Base-by-base conservation (phyloP, 2,888 invertebrate species). In the Sycophila texana region DNA sequence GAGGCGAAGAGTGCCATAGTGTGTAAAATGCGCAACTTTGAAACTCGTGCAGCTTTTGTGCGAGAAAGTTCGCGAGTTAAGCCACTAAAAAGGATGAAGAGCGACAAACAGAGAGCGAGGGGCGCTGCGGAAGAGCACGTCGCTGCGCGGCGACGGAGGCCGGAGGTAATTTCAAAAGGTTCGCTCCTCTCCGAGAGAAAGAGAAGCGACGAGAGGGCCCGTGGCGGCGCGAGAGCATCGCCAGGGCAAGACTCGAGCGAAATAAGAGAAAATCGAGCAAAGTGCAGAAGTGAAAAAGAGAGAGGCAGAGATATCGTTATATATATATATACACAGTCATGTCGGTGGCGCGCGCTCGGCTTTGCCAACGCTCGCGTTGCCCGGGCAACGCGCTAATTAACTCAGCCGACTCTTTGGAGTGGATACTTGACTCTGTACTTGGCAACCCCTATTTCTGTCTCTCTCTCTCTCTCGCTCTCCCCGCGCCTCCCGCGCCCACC, bases 381-480 rank as follows among this genome's bases (percentile, higher is more conserved):
- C 86, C 61, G 86, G 86, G 90, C 90, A 90, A 90, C 90, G 87
- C 86, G 88, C 88, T 90, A 89, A 90, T 90, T 90, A 90, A 90
- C 89, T 89, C 89, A 89, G 87, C 88, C 89, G 87, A 88, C 89
- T 89, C 89, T 89, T 88, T 89, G 84, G 87, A 90, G 90, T 89
- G 89, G 89, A 87, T 88, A 89, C 89, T 89, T 87, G 86, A 90
- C 86, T 84, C 88, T 89, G 86, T 87, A 88, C 79, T 74, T 72
- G 79, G 63, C 71, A 75, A 79, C 61, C 86, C 86, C 86, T 86
- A 87, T 85, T 83, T 84, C 83, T 81, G 83, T 79, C 81, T 67
- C 82, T 80, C 80, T 70, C 75, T 71, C 76, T 77, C 80, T 70
- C 75, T 71, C 76, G 77, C 72, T 81, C 80, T 68, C 81, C 74